These are phyloP conservation scores for Styela clava DNA, from an alignment of 23 tunicate genomes.

Conservation along the genomic window DNA sequence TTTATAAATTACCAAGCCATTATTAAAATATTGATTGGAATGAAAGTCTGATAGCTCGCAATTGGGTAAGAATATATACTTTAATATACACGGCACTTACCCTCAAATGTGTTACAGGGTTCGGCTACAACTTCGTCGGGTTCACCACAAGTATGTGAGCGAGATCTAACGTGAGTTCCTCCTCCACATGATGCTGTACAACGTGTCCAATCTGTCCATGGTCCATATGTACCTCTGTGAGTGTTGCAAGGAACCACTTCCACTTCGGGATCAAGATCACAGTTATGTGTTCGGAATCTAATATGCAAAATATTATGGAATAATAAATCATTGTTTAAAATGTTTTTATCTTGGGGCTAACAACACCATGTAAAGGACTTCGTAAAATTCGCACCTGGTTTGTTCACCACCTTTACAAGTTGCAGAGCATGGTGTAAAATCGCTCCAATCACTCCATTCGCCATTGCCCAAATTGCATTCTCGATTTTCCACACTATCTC, in stretches of 20 bases:
- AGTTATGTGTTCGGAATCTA: conserved; percentile 32
- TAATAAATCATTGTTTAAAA: no score
- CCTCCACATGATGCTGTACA: conserved; percentile 28
- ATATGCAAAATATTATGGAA: no score
- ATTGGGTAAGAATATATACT: no score
- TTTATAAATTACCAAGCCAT: no score
- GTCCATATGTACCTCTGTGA: conserved; percentile 36
- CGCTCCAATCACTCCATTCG: conserved; percentile 49
- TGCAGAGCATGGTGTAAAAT: conserved; percentile 54
- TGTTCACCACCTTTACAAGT: conserved; percentile 79
- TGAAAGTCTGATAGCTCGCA: no score
- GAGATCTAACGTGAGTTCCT: conserved; percentile 30
- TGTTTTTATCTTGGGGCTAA: no score
- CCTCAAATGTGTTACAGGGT: conserved; percentile 69
- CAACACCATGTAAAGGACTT: not conserved
- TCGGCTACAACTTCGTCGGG: conserved; percentile 42
- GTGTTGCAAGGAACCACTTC: conserved; percentile 64
- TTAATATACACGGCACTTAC: no score
- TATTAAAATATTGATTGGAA: no score
- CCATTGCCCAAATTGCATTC: conserved; percentile 62
- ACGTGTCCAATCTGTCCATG: conserved; percentile 19
- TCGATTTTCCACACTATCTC: conserved; percentile 25
- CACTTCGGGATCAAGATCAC: conserved; percentile 30
- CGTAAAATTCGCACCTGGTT: conserved; percentile 7
- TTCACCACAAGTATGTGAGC: conserved; percentile 70